Evolutionary conservation across 2,888 invertebrate species (phyloP).

Genomic region (Colostygia pectinataria): DNA sequence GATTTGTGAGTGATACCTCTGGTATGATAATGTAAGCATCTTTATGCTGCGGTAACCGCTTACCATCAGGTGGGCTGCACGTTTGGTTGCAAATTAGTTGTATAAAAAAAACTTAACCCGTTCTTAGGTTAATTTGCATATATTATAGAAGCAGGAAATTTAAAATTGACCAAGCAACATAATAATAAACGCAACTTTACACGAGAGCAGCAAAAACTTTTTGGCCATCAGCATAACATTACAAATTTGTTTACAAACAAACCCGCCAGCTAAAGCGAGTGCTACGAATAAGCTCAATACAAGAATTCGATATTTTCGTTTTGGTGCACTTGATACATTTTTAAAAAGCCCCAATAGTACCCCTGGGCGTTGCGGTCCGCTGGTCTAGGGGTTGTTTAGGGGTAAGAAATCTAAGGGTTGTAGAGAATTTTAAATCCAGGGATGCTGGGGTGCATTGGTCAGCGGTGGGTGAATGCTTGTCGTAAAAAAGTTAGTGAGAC

Average conservation of each 20-base stretch:
- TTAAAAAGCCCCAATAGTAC: constrained; percentile 63
- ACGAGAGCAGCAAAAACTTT: too few species aligned
- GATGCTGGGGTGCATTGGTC: constrained; percentile 25
- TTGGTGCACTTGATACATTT: constrained; percentile 68
- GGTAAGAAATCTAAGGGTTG: constrained; percentile 23
- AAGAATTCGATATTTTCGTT: constrained; percentile 43
- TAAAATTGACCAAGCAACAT: too few species aligned
- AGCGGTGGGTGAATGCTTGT: constrained; percentile 16
- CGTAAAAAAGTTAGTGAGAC: constrained; percentile 32
- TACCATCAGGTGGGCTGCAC: too few species aligned
- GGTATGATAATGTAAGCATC: too few species aligned
- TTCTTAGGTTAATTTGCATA: too few species aligned
- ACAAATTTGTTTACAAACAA: not conserved
- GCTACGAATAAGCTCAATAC: constrained; percentile 23
- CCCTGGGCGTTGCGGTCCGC: constrained; percentile 47
- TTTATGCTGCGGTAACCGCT: too few species aligned
- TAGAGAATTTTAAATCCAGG: constrained; percentile 24
- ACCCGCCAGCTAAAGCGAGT: constrained; percentile 3
- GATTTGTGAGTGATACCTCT: too few species aligned
- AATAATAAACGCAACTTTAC: too few species aligned
- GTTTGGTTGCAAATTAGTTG: too few species aligned
- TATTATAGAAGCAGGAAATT: too few species aligned
- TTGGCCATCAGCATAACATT: too few species aligned
- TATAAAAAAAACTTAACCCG: too few species aligned
- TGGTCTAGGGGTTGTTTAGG: constrained; percentile 23